Evolutionary conservation across 2,888 invertebrate genomes (phyloP).

Genomic region (Hyposoter dolosus): DNA sequence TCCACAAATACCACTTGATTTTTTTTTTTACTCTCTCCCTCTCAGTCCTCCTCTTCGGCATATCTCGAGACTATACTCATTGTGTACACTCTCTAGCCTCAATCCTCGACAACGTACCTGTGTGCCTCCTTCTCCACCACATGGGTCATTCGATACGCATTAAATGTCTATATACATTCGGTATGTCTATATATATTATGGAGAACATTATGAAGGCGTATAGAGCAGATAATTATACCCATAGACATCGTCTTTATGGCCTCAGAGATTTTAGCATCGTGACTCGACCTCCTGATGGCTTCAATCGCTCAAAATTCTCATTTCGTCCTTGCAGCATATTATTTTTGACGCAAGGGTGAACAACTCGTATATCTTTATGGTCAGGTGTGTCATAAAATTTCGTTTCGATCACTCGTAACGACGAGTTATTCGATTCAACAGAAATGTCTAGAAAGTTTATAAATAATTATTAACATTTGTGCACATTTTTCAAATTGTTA

Average conservation of each 20-base stretch:
- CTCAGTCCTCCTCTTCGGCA: not conserved
- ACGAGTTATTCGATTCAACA: not conserved
- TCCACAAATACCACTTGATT: constrained; percentile 59
- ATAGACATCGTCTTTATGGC: constrained; percentile 9
- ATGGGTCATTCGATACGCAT: constrained; percentile 50
- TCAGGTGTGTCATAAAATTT: not conserved
- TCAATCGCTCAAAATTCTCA: constrained; percentile 14
- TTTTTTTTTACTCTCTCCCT: not conserved
- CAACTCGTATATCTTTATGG: not conserved
- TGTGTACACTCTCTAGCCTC: constrained; percentile 28
- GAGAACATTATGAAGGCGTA: constrained; percentile 7
- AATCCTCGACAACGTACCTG: constrained; percentile 27
- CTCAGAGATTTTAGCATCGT: constrained; percentile 19
- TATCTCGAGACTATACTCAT: constrained; percentile 21
- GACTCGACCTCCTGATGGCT: not conserved
- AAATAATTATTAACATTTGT: not conserved
- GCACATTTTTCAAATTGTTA: not conserved
- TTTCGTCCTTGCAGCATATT: not conserved
- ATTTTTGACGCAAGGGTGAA: not conserved
- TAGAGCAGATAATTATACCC: constrained; percentile 17
- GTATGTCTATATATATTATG: not conserved
- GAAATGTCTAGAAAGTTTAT: not conserved
- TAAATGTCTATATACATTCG: constrained; percentile 19
- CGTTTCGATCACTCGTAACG: not conserved
- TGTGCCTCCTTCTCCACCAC: constrained; percentile 16